Conservation (phyloP, 2,888 invertebrate species). For the Spodoptera exigua region DNA sequence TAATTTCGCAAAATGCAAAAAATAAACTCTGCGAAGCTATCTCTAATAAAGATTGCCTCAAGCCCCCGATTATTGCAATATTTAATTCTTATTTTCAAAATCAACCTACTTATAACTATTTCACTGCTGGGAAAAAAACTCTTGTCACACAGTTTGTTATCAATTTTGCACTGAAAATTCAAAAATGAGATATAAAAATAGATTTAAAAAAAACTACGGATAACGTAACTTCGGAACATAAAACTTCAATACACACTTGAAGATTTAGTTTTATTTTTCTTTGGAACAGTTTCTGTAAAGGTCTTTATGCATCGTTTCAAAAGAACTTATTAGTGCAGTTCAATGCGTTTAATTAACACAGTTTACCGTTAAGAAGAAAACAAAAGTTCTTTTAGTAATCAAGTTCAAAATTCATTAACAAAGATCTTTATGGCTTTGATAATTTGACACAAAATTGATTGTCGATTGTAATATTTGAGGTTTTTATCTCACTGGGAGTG, state of each 20-base stretch:
- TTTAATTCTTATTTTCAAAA: no score
- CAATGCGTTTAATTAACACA: constrained; percentile 71
- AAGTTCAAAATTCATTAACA: constrained; percentile 15
- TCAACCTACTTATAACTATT: no score
- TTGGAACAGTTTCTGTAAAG: constrained; percentile 65
- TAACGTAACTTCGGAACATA: constrained; percentile 7
- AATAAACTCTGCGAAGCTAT: no score
- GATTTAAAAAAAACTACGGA: no score
- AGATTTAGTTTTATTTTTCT: constrained; percentile 71
- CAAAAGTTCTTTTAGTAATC: constrained; percentile 46
- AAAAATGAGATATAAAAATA: neutral
- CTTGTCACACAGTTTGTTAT: no score
- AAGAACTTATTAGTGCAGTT: constrained; percentile 75
- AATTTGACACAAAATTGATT: neutral
- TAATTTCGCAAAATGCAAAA: neutral
- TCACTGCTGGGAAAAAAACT: no score
- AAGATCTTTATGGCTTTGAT: neutral
- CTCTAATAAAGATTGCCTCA: no score
- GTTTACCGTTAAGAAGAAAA: constrained; percentile 55
- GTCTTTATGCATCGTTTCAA: constrained; percentile 75
- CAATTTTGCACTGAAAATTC: neutral
- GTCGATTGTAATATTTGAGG: neutral
- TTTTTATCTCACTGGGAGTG: constrained; percentile 53
- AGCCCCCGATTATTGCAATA: constrained; percentile 10
- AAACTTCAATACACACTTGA: constrained; percentile 53